Percentiles rank a stretch among this genome's conserved stretches.
phyloP scores from a whole-genome alignment of 92 coral and sea anemone genomes.

The Heliopora coerulea region DNA sequence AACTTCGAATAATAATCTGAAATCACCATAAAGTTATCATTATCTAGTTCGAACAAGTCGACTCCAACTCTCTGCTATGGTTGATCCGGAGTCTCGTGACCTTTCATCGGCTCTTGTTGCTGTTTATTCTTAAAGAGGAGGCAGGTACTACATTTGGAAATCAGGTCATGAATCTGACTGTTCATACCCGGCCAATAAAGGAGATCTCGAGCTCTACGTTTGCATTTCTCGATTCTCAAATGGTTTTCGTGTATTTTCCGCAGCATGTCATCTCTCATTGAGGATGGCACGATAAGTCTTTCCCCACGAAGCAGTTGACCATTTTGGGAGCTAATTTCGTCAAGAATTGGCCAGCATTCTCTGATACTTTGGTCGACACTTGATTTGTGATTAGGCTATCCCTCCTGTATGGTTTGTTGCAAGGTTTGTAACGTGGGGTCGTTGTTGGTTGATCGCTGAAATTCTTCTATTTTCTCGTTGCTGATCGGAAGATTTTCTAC shows the following conservation, averaged over 20 bases:
- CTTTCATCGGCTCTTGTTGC: not conserved
- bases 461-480: not conserved
- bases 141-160: too few relatives aligned
- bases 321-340: not conserved
- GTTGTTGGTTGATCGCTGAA: not conserved
- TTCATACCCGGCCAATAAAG: constrained; percentile 8
- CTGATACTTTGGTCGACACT: not conserved
- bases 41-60: not conserved
- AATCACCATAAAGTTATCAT: not conserved
- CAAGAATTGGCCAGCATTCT: not conserved
- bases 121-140: not conserved
- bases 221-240: constrained; percentile 1
- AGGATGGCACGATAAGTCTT: constrained; percentile 1
- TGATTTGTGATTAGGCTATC: not conserved
- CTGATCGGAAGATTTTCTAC: constrained; percentile 22
- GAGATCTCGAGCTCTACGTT: not conserved
- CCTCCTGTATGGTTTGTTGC: not conserved
- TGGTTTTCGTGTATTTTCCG: not conserved
- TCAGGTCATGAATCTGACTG: not conserved
- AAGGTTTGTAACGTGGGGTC: not conserved
- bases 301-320: not conserved
- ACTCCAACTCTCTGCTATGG: not conserved
- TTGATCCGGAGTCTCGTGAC: not conserved
- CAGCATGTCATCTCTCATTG: not conserved
- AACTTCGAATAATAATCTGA: too few relatives aligned